Conservation (phyloP, 2,888 invertebrate genomes). For the Taenaris catops region DNA sequence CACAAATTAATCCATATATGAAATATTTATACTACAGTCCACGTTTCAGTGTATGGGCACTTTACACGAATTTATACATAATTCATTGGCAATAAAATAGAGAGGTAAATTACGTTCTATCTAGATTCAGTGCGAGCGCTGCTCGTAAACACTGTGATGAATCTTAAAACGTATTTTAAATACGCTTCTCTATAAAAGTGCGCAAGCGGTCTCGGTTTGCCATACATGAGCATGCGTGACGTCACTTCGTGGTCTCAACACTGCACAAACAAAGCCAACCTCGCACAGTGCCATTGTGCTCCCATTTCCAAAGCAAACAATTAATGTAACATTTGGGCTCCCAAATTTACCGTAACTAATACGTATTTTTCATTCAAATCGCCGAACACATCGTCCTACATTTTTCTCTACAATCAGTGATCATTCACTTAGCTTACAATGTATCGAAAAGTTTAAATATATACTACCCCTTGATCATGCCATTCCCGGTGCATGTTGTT, state of each 20-base stretch:
- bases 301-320: slow-evolving; percentile 59
- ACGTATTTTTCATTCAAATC: slow-evolving; percentile 20
- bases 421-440: no score
- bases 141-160: slow-evolving; percentile 15
- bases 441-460: no score
- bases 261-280: slow-evolving; percentile 50
- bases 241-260: slow-evolving; percentile 60
- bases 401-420: slow-evolving; percentile 26
- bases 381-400: slow-evolving; percentile 14
- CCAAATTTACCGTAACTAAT: slow-evolving; percentile 22
- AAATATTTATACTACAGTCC: neutral
- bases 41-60: neutral
- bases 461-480: no score
- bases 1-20: no score
- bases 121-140: slow-evolving; percentile 6
- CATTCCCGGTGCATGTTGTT: no score
- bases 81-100: slow-evolving; percentile 6
- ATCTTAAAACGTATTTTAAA: slow-evolving; percentile 23
- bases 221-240: slow-evolving; percentile 35
- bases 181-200: slow-evolving; percentile 26
- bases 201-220: slow-evolving; percentile 23
- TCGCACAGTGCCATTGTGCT: slow-evolving; percentile 43
- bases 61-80: slow-evolving; percentile 6
- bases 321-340: slow-evolving; percentile 33
- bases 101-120: slow-evolving; percentile 6